These are phyloP conservation scores for Botia kubotai DNA, from an alignment of 2,797 vertebrate species.

Conservation along the genomic window DNA sequence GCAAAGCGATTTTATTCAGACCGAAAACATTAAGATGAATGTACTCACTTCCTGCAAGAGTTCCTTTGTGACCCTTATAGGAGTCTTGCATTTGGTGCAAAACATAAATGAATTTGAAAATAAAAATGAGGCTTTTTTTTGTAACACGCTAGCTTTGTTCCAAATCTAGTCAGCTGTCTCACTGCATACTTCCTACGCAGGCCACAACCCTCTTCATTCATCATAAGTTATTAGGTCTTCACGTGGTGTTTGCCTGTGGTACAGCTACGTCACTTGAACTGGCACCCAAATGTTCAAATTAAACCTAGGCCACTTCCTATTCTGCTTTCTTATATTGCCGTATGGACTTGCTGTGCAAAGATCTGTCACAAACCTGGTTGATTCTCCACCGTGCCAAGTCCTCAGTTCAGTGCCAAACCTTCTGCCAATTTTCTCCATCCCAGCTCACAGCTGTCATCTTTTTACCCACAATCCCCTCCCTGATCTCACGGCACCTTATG, in stretches of 20 bases:
- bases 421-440: conserved; percentile 9
- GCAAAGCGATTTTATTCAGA: not conserved
- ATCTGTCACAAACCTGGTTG: conserved; percentile 30
- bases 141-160: not conserved
- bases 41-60: not conserved
- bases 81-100: not conserved
- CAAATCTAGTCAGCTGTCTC: no score
- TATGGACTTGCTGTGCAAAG: conserved; percentile 43
- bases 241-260: no score
- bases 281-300: not conserved
- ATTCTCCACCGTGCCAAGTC: conserved; percentile 16
- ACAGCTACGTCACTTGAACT: no score
- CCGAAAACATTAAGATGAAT: not conserved
- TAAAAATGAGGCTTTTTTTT: not conserved
- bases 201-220: no score
- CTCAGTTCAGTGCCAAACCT: conserved; percentile 6
- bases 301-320: not conserved
- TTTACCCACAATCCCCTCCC: conserved; percentile 3
- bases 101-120: not conserved
- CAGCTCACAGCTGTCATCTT: conserved; percentile 3
- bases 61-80: not conserved
- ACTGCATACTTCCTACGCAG: no score
- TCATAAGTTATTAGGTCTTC: no score
- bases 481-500: not conserved
- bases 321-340: conserved; percentile 11